A percentile compares a stretch with the other conserved stretches of the same genome.
These are phyloP conservation scores for Plusia festucae DNA, from an alignment of 2,888 invertebrate species.

Conservation along the genomic window DNA sequence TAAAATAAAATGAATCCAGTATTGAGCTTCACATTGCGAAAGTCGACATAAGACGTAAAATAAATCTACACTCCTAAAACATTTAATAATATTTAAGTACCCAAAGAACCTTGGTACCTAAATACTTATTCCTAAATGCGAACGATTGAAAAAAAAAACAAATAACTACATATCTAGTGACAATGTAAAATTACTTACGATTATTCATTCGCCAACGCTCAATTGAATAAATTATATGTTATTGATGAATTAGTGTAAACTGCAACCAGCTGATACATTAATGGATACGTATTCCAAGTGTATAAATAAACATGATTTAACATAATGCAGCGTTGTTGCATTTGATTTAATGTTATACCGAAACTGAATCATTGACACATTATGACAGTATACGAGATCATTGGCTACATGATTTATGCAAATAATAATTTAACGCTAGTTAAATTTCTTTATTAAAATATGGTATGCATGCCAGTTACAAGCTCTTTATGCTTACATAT, in stretches of 20 bases:
- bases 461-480: no score
- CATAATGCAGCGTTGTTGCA: constrained; percentile 22
- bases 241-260: constrained; percentile 17
- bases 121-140: no score
- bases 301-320: constrained; percentile 40
- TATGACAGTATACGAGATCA: constrained; percentile 11
- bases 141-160: not conserved
- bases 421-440: not conserved
- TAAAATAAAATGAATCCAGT: no score
- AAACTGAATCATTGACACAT: constrained; percentile 27
- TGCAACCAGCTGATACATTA: constrained; percentile 32
- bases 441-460: no score
- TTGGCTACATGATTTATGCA: not conserved
- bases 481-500: no score
- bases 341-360: constrained; percentile 22
- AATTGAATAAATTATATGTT: constrained; percentile 24
- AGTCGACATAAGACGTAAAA: no score
- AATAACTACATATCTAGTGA: not conserved
- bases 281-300: constrained; percentile 19
- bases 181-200: constrained; percentile 12
- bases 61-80: no score
- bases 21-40: no score
- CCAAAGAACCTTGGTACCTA: no score
- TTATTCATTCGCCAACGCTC: constrained; percentile 21
- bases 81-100: no score